These are phyloP conservation scores for Spea hammondii DNA, from an alignment of 2,797 vertebrate species.

Conservation along the genomic window DNA sequence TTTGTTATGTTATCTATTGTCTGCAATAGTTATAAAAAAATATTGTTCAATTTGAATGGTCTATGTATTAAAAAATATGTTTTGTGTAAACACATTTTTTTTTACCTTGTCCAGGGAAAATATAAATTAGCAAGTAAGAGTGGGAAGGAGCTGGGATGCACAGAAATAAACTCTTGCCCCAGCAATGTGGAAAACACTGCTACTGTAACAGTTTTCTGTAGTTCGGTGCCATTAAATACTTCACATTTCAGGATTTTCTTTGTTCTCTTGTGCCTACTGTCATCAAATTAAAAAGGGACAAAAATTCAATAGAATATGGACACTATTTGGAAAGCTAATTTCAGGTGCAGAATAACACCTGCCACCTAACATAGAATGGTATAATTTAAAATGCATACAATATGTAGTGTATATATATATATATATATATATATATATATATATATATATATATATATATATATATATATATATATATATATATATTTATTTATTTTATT, in stretches of 20 bases:
- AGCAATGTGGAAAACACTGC: slow-evolving; percentile 19
- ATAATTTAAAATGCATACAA: background rate
- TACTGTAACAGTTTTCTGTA: slow-evolving; percentile 14
- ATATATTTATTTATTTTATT: background rate
- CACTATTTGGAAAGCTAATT: background rate
- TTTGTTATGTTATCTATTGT: too few relatives aligned
- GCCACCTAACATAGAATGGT: background rate
- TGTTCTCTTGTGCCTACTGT: background rate
- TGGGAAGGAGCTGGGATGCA: slow-evolving; percentile 10
- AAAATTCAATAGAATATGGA: slow-evolving; percentile 4
- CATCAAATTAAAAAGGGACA: slow-evolving; percentile 2
- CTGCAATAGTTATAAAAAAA: too few relatives aligned
- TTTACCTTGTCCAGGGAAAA: too few relatives aligned
- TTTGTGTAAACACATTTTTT: too few relatives aligned
- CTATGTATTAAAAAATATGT: too few relatives aligned
- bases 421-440: background rate
- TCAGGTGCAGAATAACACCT: slow-evolving; percentile 6
- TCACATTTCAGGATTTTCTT: background rate
- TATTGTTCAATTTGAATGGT: too few relatives aligned
- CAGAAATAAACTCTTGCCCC: slow-evolving; percentile 13
- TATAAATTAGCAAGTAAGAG: slow-evolving; percentile 21
- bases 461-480: background rate
- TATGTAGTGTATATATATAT: background rate
- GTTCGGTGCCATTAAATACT: slow-evolving; percentile 6
- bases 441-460: background rate